phyloP scores from a whole-genome alignment of 2,888 invertebrate species.

The Zeuzera pyrina region DNA sequence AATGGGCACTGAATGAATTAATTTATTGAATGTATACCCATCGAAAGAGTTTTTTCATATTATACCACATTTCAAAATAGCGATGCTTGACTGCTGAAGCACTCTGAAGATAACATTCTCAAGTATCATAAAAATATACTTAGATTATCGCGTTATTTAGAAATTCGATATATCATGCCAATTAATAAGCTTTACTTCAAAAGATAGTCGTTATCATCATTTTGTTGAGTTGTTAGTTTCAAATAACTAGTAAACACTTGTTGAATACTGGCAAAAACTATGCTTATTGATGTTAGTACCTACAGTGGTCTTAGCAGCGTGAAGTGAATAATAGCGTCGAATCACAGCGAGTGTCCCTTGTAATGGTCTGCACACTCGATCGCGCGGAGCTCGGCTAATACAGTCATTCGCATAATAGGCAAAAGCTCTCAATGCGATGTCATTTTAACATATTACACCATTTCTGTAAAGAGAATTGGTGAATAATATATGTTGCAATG shows the following conservation, averaged over 20 bases:
- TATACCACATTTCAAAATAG: no score
- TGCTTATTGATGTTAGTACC: slow-evolving; percentile 12
- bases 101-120: no score
- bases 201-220: slow-evolving; percentile 1
- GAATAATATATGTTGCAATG: no score
- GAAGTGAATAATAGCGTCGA: slow-evolving; percentile 20
- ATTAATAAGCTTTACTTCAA: no score
- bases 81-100: no score
- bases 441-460: slow-evolving; percentile 23
- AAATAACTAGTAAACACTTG: slow-evolving; percentile 14
- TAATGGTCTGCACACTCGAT: slow-evolving; percentile 32
- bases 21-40: no score
- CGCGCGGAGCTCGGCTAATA: slow-evolving; percentile 30
- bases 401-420: slow-evolving; percentile 38
- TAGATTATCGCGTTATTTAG: no score
- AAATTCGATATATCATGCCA: no score
- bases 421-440: slow-evolving; percentile 29
- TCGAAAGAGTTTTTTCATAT: no score
- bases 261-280: slow-evolving; percentile 16
- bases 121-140: no score
- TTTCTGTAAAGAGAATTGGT: no score
- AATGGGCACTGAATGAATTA: no score
- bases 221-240: slow-evolving; percentile 4
- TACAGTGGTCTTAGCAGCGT: slow-evolving; percentile 1
- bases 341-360: slow-evolving; percentile 25